Evolutionary conservation across 2,888 invertebrate species (phyloP), one percentile per base, ranked within the genome.

Genomic region (Xanthorhoe spadicearia): DNA sequence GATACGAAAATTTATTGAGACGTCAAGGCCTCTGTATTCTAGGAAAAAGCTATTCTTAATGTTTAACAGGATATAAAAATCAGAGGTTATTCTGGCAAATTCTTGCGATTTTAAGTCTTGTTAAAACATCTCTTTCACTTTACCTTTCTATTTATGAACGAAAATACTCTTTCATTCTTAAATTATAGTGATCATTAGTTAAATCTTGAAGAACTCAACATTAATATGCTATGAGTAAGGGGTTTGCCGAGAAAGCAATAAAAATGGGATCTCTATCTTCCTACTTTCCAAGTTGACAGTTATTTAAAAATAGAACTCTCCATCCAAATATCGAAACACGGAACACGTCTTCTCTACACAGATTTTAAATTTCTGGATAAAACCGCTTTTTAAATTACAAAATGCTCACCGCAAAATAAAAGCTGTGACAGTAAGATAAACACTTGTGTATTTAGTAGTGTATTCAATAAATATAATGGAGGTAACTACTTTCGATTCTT

Each of bases 1-100:
- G 54, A 62, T 62, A 55, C 62, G 62, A 62, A 66, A 59, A 62
- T 62, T 66, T 62, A 66, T 66, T 46, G 66, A 55, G 55, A 28
- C 35, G 7, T 59, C 59, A 59, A 66, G 59, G 66, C 19, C 38
- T 52, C 35, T 32, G 64, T 13, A 7, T 59, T 55, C 43, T 15
- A 60, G 32, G 55, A 62, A 59, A 17, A 51, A 59, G 50, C n/a
- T 13, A 54, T 46, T 43, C 13, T 43, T 43, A 43, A 23, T 23
- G 23, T 23, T 23, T 23, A 23, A 23, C 23, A 23, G 23, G 23
- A 46, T 1, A n/a, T 13, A 46, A 46, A 46, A 46, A 4, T n/a
- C 13, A 46, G 6, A 38, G 35, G 35, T 38, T 38, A 9, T 10
- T 38, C 35, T 38, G 35, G 35, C 35, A 10, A 38, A 38, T 38